Conservation (phyloP, 2,888 invertebrate species). For the Notodonta dromedarius region DNA sequence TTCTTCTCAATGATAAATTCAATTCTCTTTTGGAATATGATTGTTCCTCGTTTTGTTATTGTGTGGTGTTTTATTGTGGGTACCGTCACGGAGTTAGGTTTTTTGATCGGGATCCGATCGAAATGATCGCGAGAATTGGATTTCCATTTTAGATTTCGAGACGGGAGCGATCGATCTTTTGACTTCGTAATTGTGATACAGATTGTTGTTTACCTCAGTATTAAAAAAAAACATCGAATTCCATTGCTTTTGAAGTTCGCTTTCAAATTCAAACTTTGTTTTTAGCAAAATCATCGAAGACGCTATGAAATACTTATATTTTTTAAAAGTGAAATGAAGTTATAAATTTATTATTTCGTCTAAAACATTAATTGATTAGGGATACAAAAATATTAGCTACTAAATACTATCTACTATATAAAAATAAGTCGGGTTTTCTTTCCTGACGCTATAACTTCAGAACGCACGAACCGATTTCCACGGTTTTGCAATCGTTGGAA, state of each 20-base stretch:
- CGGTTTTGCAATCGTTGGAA: no score
- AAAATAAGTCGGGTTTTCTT: no score
- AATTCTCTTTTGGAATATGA: slow-evolving; percentile 83
- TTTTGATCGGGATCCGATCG: slow-evolving; percentile 80
- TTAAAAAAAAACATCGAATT: slow-evolving; percentile 37
- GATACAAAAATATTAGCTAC: no score
- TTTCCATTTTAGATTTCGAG: slow-evolving; percentile 79
- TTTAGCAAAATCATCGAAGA: slow-evolving; percentile 1
- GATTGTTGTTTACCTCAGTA: slow-evolving; percentile 38
- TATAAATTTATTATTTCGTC: no score
- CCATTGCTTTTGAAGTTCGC: slow-evolving; percentile 21
- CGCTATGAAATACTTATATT: no score
- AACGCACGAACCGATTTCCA: no score
- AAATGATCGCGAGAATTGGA: slow-evolving; percentile 82
- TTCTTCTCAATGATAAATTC: slow-evolving; percentile 82
- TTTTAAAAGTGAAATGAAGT: no score
- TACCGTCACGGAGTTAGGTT: slow-evolving; percentile 79
- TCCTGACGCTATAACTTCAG: no score
- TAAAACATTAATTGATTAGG: no score
- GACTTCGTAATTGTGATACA: slow-evolving; percentile 39
- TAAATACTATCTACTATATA: no score
- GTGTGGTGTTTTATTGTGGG: slow-evolving; percentile 79
- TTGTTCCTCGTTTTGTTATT: slow-evolving; percentile 82
- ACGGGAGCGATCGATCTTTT: slow-evolving; percentile 73
- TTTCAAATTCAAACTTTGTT: slow-evolving; percentile 14